A percentile compares a stretch with the other conserved stretches of the same genome.
These are phyloP conservation scores for Actinernus sp. DNA, from an alignment of 92 coral and sea anemone species.

Conservation along the genomic window DNA sequence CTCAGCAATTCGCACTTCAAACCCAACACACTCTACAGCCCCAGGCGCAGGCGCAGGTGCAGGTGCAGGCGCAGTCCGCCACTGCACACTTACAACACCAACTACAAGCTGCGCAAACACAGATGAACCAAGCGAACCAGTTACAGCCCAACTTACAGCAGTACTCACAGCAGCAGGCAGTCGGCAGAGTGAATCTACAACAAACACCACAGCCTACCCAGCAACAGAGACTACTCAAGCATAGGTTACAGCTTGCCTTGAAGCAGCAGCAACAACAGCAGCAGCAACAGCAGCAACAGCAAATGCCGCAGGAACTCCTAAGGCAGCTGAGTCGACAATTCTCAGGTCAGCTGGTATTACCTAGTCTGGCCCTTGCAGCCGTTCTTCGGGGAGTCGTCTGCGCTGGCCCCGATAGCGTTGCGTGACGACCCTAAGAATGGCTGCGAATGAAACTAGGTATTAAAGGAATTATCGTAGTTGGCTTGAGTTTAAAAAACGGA, in stretches of 20 bases:
- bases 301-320: conserved; percentile 49
- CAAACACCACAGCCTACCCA: conserved; percentile 45
- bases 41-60: conserved; percentile 76
- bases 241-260: conserved; percentile 22
- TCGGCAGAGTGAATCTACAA: conserved; percentile 17
- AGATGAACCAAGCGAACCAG: background rate
- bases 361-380: too few relatives aligned
- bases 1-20: conserved; percentile 50
- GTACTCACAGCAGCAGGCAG: too few relatives aligned
- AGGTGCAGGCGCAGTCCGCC: conserved; percentile 48
- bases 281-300: conserved; percentile 64
- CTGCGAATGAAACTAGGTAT: too few relatives aligned
- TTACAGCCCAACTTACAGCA: too few relatives aligned
- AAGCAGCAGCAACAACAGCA: conserved; percentile 55
- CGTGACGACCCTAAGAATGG: too few relatives aligned
- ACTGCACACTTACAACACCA: conserved; percentile 38
- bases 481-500: too few relatives aligned
- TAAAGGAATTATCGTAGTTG: too few relatives aligned
- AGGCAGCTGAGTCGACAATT: conserved; percentile 65
- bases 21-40: conserved; percentile 70
- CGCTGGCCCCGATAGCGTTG: too few relatives aligned
- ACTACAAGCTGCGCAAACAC: conserved; percentile 3
- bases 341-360: too few relatives aligned
- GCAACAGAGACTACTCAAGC: conserved; percentile 25
- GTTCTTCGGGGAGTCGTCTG: too few relatives aligned